Evolutionary conservation across 2,888 invertebrate genomes (phyloP).

Genomic region (Holacanthella duospinosa): DNA sequence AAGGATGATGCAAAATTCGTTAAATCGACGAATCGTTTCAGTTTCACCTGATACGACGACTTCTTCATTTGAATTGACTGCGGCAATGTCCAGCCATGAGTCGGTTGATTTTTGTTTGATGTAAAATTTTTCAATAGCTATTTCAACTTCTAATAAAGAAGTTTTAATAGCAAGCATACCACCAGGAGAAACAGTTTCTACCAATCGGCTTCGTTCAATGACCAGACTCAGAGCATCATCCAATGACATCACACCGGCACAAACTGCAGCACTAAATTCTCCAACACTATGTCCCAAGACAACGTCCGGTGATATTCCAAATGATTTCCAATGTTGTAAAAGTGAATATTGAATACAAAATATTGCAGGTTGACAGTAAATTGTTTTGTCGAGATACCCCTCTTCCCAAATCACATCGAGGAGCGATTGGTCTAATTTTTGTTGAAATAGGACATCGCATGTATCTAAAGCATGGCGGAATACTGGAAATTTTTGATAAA

Average conservation of each 20-base stretch:
- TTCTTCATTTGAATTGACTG: constrained; percentile 24
- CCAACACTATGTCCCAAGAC: constrained; percentile 25
- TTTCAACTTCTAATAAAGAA: constrained; percentile 9
- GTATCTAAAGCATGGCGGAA: background rate
- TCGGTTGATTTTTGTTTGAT: background rate
- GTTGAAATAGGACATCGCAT: background rate
- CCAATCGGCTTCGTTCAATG: constrained; percentile 19
- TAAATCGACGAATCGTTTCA: constrained; percentile 5
- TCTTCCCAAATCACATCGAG: constrained; percentile 1
- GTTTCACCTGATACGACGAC: constrained; percentile 20
- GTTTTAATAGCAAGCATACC: constrained; percentile 21
- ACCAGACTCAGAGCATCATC: constrained; percentile 23
- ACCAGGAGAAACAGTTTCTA: constrained; percentile 17
- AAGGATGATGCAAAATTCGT: background rate
- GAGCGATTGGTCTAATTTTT: background rate
- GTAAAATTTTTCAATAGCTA: background rate
- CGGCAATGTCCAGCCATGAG: constrained; percentile 22
- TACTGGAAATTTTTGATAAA: background rate
- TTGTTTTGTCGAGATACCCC: constrained; percentile 13
- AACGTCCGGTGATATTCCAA: constrained; percentile 20
- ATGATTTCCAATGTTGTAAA: constrained; percentile 16
- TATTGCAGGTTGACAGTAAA: constrained; percentile 24
- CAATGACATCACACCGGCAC: constrained; percentile 17
- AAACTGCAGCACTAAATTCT: constrained; percentile 22
- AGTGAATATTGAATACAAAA: constrained; percentile 23